Evolutionary conservation across 2,113 vertebrate species (phyloP), one percentile per base, ranked within the genome.

Genomic region (Albula goreensis): DNA sequence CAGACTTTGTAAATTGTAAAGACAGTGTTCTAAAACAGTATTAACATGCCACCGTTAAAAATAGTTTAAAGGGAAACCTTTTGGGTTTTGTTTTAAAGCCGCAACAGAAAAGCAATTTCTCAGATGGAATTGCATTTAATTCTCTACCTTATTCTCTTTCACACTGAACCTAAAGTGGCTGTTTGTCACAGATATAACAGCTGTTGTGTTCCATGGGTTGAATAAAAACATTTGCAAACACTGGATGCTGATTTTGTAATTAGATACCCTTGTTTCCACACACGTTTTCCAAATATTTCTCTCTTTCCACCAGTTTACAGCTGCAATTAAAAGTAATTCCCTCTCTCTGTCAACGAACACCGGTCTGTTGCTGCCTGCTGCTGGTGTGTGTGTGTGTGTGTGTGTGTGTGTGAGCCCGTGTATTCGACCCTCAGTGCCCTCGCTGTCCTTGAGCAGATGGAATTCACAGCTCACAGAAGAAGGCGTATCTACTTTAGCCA

Each of bases 401-500:
- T 60, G 52, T 60, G 53, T 60, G n/a, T 83, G 57, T 86, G 57
- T 74, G 84, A 31, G 41, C 15, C 19, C 2, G 63, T 8, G 19
- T 8, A n/a, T 22, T 70, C 22, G 19, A 70, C 63, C 63, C 3
- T n/a, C 63, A n/a, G 8, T 70, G 63, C 60, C 11, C 63, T n/a
- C 5, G 12, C 17, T n/a, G 19, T 8, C 63, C 22, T n/a, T 8
- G 22, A 3, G 8, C 19, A 70, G 25, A 78, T 3, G 22, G n/a
- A 77, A 17, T 66, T 56, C 53, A 79, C 7, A 49, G 25, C 4
- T 56, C 17, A 5, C 41, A 51, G 78, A 22, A 83, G 50, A 86
- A 50, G 86, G 80, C 41, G 22, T 78, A 83, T 51, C 70, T 83
- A 9, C 51, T 63, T 50, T 9, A 83, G 66, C 81, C 81, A 50